phyloP scores from a whole-genome alignment of 2,113 vertebrate species.

The Hyla sarda region DNA sequence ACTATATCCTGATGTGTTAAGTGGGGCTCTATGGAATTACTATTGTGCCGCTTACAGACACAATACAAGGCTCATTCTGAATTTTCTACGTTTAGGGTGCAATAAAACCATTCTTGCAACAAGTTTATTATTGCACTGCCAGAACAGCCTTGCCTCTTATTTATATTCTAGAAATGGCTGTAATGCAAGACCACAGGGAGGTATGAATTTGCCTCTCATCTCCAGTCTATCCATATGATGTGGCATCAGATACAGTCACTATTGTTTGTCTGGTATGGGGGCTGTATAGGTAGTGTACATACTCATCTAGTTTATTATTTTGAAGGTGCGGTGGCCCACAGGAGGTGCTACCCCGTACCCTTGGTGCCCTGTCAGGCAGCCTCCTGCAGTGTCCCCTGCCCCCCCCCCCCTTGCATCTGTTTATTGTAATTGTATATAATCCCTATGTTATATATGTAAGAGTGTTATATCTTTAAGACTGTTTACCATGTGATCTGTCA shows the following conservation, averaged over 20 bases:
- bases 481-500: too few species aligned
- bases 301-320: not conserved
- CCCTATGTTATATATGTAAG: too few species aligned
- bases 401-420: too few species aligned
- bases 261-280: not conserved
- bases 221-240: conserved; percentile 15
- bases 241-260: not conserved
- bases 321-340: too few species aligned
- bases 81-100: conserved; percentile 29
- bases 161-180: not conserved
- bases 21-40: conserved; percentile 35
- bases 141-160: not conserved
- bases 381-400: too few species aligned
- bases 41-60: not conserved
- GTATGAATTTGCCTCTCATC: not conserved
- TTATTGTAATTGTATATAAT: too few species aligned
- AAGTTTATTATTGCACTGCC: conserved; percentile 52
- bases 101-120: conserved; percentile 48
- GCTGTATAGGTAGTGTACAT: not conserved
- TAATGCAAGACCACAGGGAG: conserved; percentile 8
- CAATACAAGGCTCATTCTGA: conserved; percentile 18
- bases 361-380: too few species aligned
- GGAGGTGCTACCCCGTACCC: too few species aligned
- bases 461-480: too few species aligned
- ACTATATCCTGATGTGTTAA: conserved; percentile 51